Conservation (phyloP, 2,113 vertebrate genomes). For the Addax nasomaculatus region DNA sequence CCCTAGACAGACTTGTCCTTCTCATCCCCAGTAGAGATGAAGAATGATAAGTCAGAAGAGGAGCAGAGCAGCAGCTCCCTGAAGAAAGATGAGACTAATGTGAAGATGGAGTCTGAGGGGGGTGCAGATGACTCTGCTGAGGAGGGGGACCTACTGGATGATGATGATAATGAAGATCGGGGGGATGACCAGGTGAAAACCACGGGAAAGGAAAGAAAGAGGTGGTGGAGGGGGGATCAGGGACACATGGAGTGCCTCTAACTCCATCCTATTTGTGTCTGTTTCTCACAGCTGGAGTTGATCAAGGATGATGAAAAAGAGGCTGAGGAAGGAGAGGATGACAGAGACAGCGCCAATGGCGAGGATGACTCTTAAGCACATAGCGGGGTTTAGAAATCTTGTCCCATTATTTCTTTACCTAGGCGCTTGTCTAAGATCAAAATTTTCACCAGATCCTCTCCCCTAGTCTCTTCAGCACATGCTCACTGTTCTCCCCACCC, state of each 20-base stretch:
- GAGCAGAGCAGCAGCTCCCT: slow-evolving; percentile 78
- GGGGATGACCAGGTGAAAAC: slow-evolving; percentile 82
- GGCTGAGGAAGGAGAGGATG: slow-evolving; percentile 81
- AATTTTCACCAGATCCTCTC: slow-evolving; percentile 62
- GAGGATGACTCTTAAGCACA: slow-evolving; percentile 80
- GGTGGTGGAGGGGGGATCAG: slow-evolving; percentile 69
- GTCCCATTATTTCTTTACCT: slow-evolving; percentile 65
- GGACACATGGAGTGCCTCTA: slow-evolving; percentile 54
- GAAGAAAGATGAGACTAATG: slow-evolving; percentile 84
- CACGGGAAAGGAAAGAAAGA: slow-evolving; percentile 69
- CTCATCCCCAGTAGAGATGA: slow-evolving; percentile 75
- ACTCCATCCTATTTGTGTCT: slow-evolving; percentile 70
- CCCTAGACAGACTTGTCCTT: slow-evolving; percentile 66
- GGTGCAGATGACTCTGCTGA: slow-evolving; percentile 86
- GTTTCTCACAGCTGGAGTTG: slow-evolving; percentile 79
- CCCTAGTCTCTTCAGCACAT: slow-evolving; percentile 69
- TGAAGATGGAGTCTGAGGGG: slow-evolving; percentile 81
- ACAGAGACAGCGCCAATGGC: slow-evolving; percentile 80
- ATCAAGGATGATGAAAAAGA: slow-evolving; percentile 81
- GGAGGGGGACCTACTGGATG: slow-evolving; percentile 88
- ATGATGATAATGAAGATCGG: slow-evolving; percentile 83
- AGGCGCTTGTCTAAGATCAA: slow-evolving; percentile 69
- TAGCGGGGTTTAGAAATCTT: slow-evolving; percentile 53
- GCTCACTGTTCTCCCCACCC: slow-evolving; percentile 68
- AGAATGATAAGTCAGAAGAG: slow-evolving; percentile 83